phyloP scores from a whole-genome alignment of 2,888 invertebrate species.

The Callyntrura sp. region DNA sequence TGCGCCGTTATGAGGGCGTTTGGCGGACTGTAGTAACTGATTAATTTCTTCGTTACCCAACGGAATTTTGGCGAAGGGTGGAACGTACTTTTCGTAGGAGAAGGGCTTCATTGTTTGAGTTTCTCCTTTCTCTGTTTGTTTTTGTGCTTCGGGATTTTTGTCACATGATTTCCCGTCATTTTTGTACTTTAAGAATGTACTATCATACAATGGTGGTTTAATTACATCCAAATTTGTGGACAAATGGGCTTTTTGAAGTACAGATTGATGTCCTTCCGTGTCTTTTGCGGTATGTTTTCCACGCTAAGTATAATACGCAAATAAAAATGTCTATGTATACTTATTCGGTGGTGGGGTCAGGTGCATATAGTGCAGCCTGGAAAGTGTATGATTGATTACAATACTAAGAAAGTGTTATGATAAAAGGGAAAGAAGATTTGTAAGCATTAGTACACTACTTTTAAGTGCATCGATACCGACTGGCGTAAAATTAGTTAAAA shows the following conservation, averaged over 20 bases:
- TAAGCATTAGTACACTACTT: too few species aligned
- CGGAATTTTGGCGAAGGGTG: constrained; percentile 64
- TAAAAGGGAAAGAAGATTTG: too few species aligned
- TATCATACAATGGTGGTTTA: constrained; percentile 66
- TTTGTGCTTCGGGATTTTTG: constrained; percentile 38
- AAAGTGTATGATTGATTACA: too few species aligned
- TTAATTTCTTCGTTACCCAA: neutral
- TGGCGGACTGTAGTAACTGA: neutral
- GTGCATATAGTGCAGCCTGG: too few species aligned
- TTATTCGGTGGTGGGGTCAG: too few species aligned
- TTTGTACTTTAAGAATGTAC: constrained; percentile 38
- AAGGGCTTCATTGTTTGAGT: neutral
- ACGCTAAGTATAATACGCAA: neutral
- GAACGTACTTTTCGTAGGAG: constrained; percentile 36
- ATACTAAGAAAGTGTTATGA: too few species aligned
- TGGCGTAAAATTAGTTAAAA: too few species aligned
- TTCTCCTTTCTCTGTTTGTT: neutral
- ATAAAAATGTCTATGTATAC: constrained; percentile 7
- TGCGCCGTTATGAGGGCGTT: neutral
- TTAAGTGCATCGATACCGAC: too few species aligned
- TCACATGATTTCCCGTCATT: constrained; percentile 36
- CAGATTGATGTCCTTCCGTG: constrained; percentile 17
- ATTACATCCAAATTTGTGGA: constrained; percentile 53
- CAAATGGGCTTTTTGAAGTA: constrained; percentile 49
- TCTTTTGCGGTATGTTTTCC: neutral